Base-by-base conservation (phyloP, 1,140 invertebrate species). In the Delia radicum region DNA sequence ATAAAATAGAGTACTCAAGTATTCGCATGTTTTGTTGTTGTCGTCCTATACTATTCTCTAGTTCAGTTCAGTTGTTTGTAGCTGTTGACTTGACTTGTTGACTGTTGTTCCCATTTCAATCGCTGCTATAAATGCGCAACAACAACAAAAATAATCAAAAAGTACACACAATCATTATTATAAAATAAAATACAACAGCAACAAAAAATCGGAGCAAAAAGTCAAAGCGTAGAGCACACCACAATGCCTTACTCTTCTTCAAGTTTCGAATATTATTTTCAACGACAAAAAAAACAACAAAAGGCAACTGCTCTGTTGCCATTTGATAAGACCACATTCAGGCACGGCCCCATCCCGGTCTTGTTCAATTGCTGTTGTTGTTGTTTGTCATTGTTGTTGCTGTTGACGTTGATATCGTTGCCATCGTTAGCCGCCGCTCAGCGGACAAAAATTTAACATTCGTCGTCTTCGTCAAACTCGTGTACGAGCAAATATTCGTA, bases 301-400 rank as follows among this genome's bases (percentile, higher is more conserved):
- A 69, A 69, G 65, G 33, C 65, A 69, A 37, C 65, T 69, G 65
- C 65, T 28, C 65, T 6, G 65, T 18, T 69, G 65, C 65, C 65
- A 69, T 69, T 69, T 69, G 65, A 69, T 69, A 69, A 69, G 29
- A 37, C 65, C 29, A 37, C 29, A 69, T 33, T 65, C 29, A 69
- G 7, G 13, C 31, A 33, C 65, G 29, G 7, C 65, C 29, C 29
- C 65, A 69, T 69, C 29, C 65, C 29, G 65, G 21, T 69, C 18
- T 55, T 55, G 3, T 55, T 21, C 3, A 21, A 55, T 21, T 18
- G 27, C 65, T 69, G 29, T 4, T 28, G 18, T 27, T 65, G 65
- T 24, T 27, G 18, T 21, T 55, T 21, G 21, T 15, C 7, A 18
- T 29, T 31, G 65, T 69, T 33, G 65, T 37, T 69, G 46, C 6